Base-by-base conservation (phyloP, 2,888 invertebrate species). In the Spilosoma lubricipeda region DNA sequence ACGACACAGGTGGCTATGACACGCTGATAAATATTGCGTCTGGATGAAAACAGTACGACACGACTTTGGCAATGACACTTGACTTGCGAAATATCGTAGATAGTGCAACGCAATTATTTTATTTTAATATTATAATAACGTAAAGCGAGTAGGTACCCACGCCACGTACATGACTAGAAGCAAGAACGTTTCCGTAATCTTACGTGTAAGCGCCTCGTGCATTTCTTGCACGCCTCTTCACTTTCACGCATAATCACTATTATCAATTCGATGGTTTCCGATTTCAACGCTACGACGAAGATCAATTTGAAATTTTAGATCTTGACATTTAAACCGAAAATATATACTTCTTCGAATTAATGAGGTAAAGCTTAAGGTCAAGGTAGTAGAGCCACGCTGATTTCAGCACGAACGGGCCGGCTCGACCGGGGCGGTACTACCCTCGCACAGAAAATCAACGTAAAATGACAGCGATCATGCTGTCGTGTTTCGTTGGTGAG, bases 31-130 rank as follows among this genome's bases (percentile, higher is more conserved):
- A 85, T 82, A 79, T 74, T 73, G 70, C 67, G 78, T 74, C 73
- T 70, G 70, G 75, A 73, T 70, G 70, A 77, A 80, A 77, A 80
- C 76, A 42, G 63, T 70, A 77, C 65, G 68, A 69, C 71, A 69
- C 71, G 68, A 65, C 80, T 80, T 83, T 85, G 85, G 83, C 85
- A 85, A 79, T 77, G 80, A 77, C 71, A 77, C 71, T 73, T n/a
- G 33, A 33, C 63, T 42, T 67, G 77, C 77, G 65, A 70, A 71
- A 76, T 70, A 76, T 77, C 67, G 64, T 71, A 79, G 77, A 82
- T 82, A 74, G 75, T 59, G 76, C 77, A 73, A 69, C 59, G 73
- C 71, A 74, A 79, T 79, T 71, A 83, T 74, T 70, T 79, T 71
- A 83, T 74, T 70, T 75, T 70, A 66, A 78, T 74, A 72, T 73